These are phyloP conservation scores for Xiphydria camelus DNA, from an alignment of 2,888 invertebrate species.

Conservation along the genomic window DNA sequence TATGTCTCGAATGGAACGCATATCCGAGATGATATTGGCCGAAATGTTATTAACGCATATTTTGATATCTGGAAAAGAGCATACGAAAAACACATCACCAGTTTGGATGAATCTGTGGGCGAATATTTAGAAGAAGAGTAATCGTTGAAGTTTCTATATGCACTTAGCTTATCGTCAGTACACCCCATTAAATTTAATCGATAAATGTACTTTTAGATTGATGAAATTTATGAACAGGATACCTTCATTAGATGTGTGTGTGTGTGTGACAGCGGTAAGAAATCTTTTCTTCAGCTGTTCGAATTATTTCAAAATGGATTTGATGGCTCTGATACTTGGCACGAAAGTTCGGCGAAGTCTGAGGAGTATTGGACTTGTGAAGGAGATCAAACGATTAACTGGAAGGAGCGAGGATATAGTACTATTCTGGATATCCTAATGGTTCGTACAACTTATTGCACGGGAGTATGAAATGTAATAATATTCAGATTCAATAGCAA, in stretches of 20 bases:
- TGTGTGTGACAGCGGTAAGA: too few relatives aligned
- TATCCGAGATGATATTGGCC: not conserved
- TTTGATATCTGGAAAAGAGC: too few relatives aligned
- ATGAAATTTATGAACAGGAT: too few relatives aligned
- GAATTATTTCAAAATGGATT: slow-evolving; percentile 14
- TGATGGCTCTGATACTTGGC: slow-evolving; percentile 30
- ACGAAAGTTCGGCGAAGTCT: slow-evolving; percentile 18
- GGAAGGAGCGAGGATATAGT: slow-evolving; percentile 41
- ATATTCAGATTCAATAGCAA: not conserved
- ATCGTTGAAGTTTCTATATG: too few relatives aligned
- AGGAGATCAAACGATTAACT: slow-evolving; percentile 35
- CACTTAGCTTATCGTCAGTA: too few relatives aligned
- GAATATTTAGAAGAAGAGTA: too few relatives aligned
- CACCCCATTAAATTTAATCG: too few relatives aligned
- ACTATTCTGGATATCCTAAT: slow-evolving; percentile 44
- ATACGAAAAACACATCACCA: too few relatives aligned
- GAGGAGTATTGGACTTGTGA: slow-evolving; percentile 5
- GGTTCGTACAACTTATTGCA: slow-evolving; percentile 26
- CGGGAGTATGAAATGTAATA: not conserved
- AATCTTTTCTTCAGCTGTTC: slow-evolving; percentile 19
- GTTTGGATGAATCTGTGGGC: too few relatives aligned
- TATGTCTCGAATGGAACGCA: not conserved
- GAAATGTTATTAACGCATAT: too few relatives aligned
- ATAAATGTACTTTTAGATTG: too few relatives aligned
- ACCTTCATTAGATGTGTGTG: too few relatives aligned